These are phyloP conservation scores for Drosophila nigromelanica DNA, from an alignment of 1,140 invertebrate genomes.

Conservation along the genomic window DNA sequence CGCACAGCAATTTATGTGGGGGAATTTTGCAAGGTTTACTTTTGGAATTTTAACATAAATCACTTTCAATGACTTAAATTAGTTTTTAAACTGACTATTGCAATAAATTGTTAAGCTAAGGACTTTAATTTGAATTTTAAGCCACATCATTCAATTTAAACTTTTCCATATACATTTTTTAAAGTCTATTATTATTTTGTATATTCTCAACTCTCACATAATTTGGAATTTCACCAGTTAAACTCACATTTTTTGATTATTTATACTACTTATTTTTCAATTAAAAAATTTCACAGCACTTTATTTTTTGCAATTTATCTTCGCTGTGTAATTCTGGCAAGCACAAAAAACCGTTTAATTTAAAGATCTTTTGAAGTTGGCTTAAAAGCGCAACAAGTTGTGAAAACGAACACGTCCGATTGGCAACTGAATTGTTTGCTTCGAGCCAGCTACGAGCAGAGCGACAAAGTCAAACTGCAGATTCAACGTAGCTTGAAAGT, in stretches of 20 bases:
- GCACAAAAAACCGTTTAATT: constrained; percentile 1
- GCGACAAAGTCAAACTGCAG: constrained; percentile 32
- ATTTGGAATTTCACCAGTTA: not conserved
- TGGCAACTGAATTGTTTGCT: constrained; percentile 63
- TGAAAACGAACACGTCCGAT: constrained; percentile 64
- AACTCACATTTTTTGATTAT: constrained; percentile 51
- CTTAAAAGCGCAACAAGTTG: constrained; percentile 48
- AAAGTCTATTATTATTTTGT: not conserved
- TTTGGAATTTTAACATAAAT: not conserved
- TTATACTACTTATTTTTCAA: constrained; percentile 13
- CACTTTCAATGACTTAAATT: too few species aligned
- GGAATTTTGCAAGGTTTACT: constrained; percentile 25
- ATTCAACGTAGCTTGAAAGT: constrained; percentile 62
- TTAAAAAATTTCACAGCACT: not conserved
- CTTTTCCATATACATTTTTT: not conserved
- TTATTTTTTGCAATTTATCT: constrained; percentile 8
- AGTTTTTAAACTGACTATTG: too few species aligned
- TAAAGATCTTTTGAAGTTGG: not conserved
- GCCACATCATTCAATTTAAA: too few species aligned
- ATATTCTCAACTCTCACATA: not conserved
- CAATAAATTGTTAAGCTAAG: too few species aligned
- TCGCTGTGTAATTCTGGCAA: constrained; percentile 34
- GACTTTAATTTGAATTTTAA: not conserved
- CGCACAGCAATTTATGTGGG: constrained; percentile 4
- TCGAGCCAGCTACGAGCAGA: constrained; percentile 34